These are phyloP conservation scores for Nycteola revayana DNA, from an alignment of 2,888 invertebrate species.

Conservation along the genomic window DNA sequence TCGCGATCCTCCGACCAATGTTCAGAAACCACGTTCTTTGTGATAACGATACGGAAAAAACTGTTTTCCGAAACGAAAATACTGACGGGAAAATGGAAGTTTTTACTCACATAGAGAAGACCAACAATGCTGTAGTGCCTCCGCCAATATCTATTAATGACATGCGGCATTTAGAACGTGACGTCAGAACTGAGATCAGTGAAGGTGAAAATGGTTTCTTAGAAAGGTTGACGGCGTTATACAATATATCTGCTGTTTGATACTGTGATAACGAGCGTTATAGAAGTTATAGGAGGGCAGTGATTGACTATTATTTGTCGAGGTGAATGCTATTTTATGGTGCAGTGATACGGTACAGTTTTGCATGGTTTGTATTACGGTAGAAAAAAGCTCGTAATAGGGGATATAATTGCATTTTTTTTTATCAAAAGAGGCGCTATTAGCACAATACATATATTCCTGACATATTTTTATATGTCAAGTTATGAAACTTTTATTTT, in stretches of 20 bases:
- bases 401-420: too few species aligned
- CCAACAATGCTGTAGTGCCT: constrained; percentile 33
- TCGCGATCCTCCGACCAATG: constrained; percentile 48
- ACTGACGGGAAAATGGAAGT: constrained; percentile 67
- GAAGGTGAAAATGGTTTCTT: constrained; percentile 61
- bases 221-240: constrained; percentile 62
- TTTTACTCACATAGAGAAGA: constrained; percentile 60
- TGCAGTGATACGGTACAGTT: too few species aligned
- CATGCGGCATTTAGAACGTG: constrained; percentile 52
- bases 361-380: too few species aligned
- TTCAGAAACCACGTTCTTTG: constrained; percentile 31
- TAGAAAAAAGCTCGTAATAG: too few species aligned
- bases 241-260: constrained; percentile 62
- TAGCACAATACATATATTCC: too few species aligned
- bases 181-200: constrained; percentile 43
- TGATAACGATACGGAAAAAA: constrained; percentile 30
- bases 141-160: constrained; percentile 42
- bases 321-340: too few species aligned
- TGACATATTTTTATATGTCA: too few species aligned
- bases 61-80: constrained; percentile 40
- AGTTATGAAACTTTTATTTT: too few species aligned
- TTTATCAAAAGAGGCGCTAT: too few species aligned
- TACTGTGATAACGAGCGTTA: too few species aligned
- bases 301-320: too few species aligned
- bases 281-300: too few species aligned